Evolutionary conservation across 1,140 invertebrate genomes (phyloP), one percentile per base, ranked within the genome.

Genomic region (Zaprionus inermis): DNA sequence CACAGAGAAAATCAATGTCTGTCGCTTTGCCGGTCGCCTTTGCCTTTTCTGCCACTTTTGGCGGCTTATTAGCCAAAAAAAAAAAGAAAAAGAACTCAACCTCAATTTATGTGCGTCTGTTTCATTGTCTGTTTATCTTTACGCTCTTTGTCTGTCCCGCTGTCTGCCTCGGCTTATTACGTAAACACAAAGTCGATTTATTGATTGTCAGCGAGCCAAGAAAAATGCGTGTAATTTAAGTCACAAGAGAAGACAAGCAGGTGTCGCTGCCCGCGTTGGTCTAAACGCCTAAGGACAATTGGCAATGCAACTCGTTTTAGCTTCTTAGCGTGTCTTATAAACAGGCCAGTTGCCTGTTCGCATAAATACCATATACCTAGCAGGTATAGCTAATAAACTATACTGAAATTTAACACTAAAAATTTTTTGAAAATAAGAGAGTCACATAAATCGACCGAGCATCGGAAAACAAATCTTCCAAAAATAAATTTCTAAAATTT

Each of bases 1-100:
- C 30, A 58, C 55, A 46, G 56, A 71, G 55, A 71, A 67, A 85
- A 85, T 85, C 82, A 81, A 86, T 85, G 81, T 71, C 78, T 85
- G 66, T 60, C 56, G 44, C 54, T 58, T 46, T 65, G 44, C 60
- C 64, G 51, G 30, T 66, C 54, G 61, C 44, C 68, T 65, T 55
- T 58, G 65, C 44, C 66, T 74, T 75, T 75, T 71, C 58, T 73
- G 59, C 73, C 60, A 59, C 72, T 69, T 65, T 65, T 52, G 59
- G 46, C 58, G 51, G 81, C 81, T 84, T 84, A 85, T 84, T 85
- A 81, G 66, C 74, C 59, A 56, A 18, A 28, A 59, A 36, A 34
- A 51, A 46, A 58, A 44, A 69, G 32, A 14, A 64, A 72, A 76
- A 65, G 36, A 65, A 68, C 18, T 38, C 49, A 34, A 65, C 59